phyloP scores from a whole-genome alignment of 2,888 invertebrate genomes.

The Trichacis sp. region DNA sequence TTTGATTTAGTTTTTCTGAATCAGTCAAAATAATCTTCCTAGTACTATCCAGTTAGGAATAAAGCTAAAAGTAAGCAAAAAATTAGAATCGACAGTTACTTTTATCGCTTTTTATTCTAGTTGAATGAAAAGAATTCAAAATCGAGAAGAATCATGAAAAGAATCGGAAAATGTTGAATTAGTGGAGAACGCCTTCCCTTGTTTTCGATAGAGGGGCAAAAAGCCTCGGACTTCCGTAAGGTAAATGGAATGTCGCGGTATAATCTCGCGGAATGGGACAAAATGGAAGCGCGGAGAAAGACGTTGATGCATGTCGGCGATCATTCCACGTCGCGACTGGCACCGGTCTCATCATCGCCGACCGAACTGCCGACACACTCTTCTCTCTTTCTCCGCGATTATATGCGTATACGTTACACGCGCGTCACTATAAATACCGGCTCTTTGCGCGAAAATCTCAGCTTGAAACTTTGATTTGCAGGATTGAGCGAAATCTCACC shows the following conservation, averaged over 20 bases:
- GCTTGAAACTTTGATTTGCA: conserved; percentile 35
- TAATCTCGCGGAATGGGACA: conserved; percentile 22
- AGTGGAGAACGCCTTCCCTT: not conserved
- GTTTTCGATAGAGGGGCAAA: conserved; percentile 7
- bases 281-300: conserved; percentile 33
- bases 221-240: conserved; percentile 11
- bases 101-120: too few relatives aligned
- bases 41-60: too few relatives aligned
- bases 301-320: conserved; percentile 50
- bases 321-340: conserved; percentile 46
- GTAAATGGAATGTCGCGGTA: conserved; percentile 16
- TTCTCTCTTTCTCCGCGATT: conserved; percentile 29
- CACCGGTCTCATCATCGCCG: conserved; percentile 41
- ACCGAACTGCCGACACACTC: conserved; percentile 41
- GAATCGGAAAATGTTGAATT: not conserved
- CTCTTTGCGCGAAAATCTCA: conserved; percentile 26
- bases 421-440: conserved; percentile 49
- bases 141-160: not conserved
- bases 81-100: too few relatives aligned
- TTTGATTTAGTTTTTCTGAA: too few relatives aligned
- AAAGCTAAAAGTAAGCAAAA: too few relatives aligned
- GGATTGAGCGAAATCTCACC: conserved; percentile 24
- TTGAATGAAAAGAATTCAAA: too few relatives aligned
- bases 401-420: conserved; percentile 35
- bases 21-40: too few relatives aligned